phyloP scores from a whole-genome alignment of 1,140 invertebrate genomes.

The Drosophila punjabiensis region DNA sequence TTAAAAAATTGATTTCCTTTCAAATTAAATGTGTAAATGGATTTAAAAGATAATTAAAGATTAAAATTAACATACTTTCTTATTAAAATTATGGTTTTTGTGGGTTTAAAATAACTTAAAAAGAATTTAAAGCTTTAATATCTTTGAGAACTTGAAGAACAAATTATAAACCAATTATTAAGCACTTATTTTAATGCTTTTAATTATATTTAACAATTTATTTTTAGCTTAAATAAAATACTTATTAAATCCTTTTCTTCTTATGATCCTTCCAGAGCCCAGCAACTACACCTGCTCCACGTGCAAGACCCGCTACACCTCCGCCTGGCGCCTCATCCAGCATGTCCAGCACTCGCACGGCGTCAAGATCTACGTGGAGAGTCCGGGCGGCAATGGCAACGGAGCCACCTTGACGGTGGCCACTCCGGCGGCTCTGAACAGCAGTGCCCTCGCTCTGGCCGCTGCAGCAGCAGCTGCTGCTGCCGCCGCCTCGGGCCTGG shows the following conservation, averaged over 20 bases:
- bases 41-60: neutral
- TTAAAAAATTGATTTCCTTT: neutral
- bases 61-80: neutral
- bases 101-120: no score
- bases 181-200: no score
- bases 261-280: conserved; percentile 91
- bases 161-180: no score
- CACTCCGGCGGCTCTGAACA: conserved; percentile 70
- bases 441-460: conserved; percentile 43
- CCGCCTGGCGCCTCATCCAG: conserved; percentile 97
- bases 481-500: conserved; percentile 21
- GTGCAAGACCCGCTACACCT: conserved; percentile 95
- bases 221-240: no score
- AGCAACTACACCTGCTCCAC: conserved; percentile 97
- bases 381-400: conserved; percentile 23
- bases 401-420: conserved; percentile 66
- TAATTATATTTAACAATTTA: conserved; percentile 15
- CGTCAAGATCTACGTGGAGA: conserved; percentile 95
- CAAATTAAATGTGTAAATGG: neutral
- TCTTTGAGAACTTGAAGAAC: no score
- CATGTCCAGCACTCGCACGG: conserved; percentile 97
- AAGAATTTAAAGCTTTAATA: no score
- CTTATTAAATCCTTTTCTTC: conserved; percentile 28
- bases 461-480: conserved; percentile 48
- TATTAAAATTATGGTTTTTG: conserved; percentile 17